Base-by-base conservation (phyloP, 1,140 invertebrate species). In the Drosophila busckii region DNA sequence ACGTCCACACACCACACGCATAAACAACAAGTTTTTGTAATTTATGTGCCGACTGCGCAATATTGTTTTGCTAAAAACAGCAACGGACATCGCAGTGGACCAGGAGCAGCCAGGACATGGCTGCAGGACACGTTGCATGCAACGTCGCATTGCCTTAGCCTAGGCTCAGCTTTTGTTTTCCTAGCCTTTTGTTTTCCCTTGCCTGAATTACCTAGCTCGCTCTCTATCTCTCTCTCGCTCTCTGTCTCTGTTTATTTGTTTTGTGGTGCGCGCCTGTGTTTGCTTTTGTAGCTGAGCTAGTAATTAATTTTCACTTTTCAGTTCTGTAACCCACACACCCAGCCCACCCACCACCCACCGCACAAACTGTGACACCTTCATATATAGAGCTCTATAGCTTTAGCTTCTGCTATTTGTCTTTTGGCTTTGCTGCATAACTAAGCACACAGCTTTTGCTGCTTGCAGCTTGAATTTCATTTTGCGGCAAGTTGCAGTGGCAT, bases 11-110 rank as follows among this genome's bases (percentile, higher is more conserved):
- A 58, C 63, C 62, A 66, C 56, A 62, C 50, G 63, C 63, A 61
- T 66, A 66, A 66, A 66, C 63, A 66, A 66, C 64, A 67, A 68
- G 38, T 71, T 71, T n/a, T 71, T 68, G 68, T 71, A 71, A 71
- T 71, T 71, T 71, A 71, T 71, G 60, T 68, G 38, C 68, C 64
- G 40, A 38, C 46, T 60, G 68, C n/a, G n/a, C n/a, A n/a, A 71
- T 71, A 71, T 71, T 71, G 68, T 71, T 71, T 68, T 63, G 45
- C 23, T 46, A n/a, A n/a, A n/a, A n/a, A n/a, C n/a, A n/a, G n/a
- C n/a, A n/a, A n/a, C 38, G 38, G 40, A 42, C 49, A n/a, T 42
- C 28, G n/a, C 42, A 28, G 28, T 28, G 9, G 23, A 28, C 1
- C 25, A 42, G 29, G 8, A 20, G n/a, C 34, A 13, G 22, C 16